Conservation (phyloP, 2,888 invertebrate species). For the Galerucella pusilla region DNA sequence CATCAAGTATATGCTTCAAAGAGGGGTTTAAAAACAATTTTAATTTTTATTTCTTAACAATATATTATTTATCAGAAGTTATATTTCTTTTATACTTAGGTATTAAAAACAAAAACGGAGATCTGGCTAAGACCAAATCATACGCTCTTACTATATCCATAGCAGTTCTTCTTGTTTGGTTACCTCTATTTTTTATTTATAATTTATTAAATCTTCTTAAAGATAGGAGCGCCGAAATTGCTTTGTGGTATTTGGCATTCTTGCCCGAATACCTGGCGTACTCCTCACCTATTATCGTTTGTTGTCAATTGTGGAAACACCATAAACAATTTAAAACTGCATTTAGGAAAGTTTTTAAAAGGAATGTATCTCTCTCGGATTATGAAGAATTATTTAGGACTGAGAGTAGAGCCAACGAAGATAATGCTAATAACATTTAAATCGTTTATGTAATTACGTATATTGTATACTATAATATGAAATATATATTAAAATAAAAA, state of each 20-base stretch:
- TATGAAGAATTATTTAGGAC: constrained; percentile 38
- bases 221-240: constrained; percentile 26
- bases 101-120: constrained; percentile 24
- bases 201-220: constrained; percentile 38
- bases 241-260: constrained; percentile 44
- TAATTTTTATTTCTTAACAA: constrained; percentile 41
- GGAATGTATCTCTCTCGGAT: constrained; percentile 32
- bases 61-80: constrained; percentile 33
- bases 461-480: too few relatives aligned
- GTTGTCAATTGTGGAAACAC: constrained; percentile 37
- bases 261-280: constrained; percentile 44
- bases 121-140: constrained; percentile 22
- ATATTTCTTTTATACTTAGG: constrained; percentile 33
- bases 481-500: too few relatives aligned
- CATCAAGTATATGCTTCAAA: constrained; percentile 44
- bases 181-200: constrained; percentile 41
- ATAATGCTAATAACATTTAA: neutral
- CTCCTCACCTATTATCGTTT: constrained; percentile 31
- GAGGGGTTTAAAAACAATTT: constrained; percentile 35
- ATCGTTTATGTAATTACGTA: too few relatives aligned
- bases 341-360: constrained; percentile 38
- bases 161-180: constrained; percentile 33
- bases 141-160: constrained; percentile 36
- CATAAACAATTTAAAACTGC: constrained; percentile 41
- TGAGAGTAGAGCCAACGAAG: constrained; percentile 20